These are phyloP conservation scores for Oscheius sp. DNA, from an alignment of 1,140 invertebrate genomes.

Conservation along the genomic window DNA sequence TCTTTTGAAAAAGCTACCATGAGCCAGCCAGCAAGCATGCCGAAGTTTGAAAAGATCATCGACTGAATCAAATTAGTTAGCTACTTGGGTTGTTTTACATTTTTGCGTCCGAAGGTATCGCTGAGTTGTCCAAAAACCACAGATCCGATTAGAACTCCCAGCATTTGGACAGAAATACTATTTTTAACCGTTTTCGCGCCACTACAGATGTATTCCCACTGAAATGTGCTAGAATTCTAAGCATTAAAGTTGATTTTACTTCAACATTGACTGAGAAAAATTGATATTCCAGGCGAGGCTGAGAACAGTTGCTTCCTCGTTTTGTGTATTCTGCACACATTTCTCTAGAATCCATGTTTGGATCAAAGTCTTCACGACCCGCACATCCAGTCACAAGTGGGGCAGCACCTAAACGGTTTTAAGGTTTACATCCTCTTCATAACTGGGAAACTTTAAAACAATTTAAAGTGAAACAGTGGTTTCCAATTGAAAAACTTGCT, in stretches of 20 bases:
- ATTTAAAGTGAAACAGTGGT: no score
- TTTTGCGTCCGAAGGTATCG: conserved; percentile 38
- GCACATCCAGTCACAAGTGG: conserved; percentile 14
- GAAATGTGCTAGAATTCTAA: conserved; percentile 7
- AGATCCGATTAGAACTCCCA: conserved; percentile 40
- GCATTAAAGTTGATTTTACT: neutral
- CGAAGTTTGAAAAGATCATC: conserved; percentile 30
- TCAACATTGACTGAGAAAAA: conserved; percentile 35
- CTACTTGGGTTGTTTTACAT: neutral
- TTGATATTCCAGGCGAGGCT: conserved; percentile 18
- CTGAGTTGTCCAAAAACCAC: conserved; percentile 39
- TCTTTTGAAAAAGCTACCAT: conserved; percentile 20
- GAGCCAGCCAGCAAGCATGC: conserved; percentile 25
- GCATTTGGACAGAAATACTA: conserved; percentile 44
- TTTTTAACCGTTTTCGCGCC: conserved; percentile 35
- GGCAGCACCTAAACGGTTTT: conserved; percentile 5
- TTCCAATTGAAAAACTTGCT: no score
- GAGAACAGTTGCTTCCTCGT: conserved; percentile 17
- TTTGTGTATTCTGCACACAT: neutral
- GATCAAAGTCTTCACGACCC: conserved; percentile 3
- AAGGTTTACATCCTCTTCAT: neutral
- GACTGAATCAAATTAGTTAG: conserved; percentile 25
- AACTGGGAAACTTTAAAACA: no score
- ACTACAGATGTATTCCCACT: conserved; percentile 38
- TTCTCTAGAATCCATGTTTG: neutral